phyloP scores from a whole-genome alignment of 2,888 invertebrate genomes.

The Criorhina ranunculi region DNA sequence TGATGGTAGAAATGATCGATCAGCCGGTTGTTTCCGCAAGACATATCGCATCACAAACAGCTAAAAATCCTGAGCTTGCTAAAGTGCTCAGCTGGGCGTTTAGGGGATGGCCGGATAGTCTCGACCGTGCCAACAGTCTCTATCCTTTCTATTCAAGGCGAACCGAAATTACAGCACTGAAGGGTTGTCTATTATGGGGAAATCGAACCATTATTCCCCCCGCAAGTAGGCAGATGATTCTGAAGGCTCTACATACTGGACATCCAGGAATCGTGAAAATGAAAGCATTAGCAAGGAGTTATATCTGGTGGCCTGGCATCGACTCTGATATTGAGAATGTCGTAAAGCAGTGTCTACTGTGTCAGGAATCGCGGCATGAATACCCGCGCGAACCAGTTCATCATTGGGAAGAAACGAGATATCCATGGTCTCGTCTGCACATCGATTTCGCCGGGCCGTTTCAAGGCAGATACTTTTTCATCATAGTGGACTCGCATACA shows the following conservation, averaged over 20 bases:
- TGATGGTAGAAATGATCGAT: constrained; percentile 46
- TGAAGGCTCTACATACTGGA: constrained; percentile 11
- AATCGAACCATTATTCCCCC: no score
- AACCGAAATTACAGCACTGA: constrained; percentile 24
- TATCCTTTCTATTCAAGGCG: constrained; percentile 31
- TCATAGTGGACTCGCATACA: constrained; percentile 53
- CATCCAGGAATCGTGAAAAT: constrained; percentile 36
- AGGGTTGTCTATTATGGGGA: constrained; percentile 50
- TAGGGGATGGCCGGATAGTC: constrained; percentile 58
- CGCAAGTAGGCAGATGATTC: constrained; percentile 42
- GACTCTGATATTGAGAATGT: no score
- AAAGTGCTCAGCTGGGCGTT: constrained; percentile 67
- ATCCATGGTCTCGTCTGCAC: background rate
- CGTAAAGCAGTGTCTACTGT: no score
- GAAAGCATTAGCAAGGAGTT: constrained; percentile 29
- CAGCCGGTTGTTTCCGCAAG: background rate
- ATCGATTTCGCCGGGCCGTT: constrained; percentile 36
- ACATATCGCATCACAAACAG: no score
- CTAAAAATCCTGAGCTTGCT: background rate
- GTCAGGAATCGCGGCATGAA: no score
- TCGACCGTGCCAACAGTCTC: constrained; percentile 30
- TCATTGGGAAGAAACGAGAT: no score
- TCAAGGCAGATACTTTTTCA: constrained; percentile 38
- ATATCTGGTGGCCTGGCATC: constrained; percentile 46
- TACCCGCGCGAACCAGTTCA: no score